phyloP scores from a whole-genome alignment of 2,113 vertebrate genomes.

The Rafetus swinhoei region DNA sequence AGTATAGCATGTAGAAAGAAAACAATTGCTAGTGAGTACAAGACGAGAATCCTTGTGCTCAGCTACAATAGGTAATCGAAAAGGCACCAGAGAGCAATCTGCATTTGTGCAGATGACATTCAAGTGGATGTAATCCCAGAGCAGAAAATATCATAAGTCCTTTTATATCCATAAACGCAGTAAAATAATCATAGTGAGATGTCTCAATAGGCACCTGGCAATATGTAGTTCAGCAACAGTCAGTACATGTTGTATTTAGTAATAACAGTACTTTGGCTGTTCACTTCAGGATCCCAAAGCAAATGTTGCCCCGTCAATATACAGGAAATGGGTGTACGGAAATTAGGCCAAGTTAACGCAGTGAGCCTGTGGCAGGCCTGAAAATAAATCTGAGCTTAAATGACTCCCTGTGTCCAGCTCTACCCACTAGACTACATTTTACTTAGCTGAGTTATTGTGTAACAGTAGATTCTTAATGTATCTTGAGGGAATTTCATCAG shows the following conservation, averaged over 20 bases:
- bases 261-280: not conserved
- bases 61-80: not conserved
- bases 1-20: not conserved
- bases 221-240: not conserved
- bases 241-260: not conserved
- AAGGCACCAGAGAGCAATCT: slow-evolving; percentile 6
- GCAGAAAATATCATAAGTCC: not conserved
- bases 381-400: not conserved
- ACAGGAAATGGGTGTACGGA: not conserved
- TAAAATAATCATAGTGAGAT: not conserved
- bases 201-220: not conserved
- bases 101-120: not conserved
- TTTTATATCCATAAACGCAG: not conserved
- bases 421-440: not conserved
- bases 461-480: not conserved
- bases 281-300: not conserved
- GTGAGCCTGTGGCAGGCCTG: not conserved
- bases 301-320: not conserved
- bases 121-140: not conserved
- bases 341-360: not conserved
- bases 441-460: not conserved
- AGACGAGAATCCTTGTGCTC: slow-evolving; percentile 1
- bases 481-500: not conserved
- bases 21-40: not conserved
- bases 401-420: not conserved